phyloP scores from a whole-genome alignment of 2,113 vertebrate genomes.

The Limnothrissa miodon region DNA sequence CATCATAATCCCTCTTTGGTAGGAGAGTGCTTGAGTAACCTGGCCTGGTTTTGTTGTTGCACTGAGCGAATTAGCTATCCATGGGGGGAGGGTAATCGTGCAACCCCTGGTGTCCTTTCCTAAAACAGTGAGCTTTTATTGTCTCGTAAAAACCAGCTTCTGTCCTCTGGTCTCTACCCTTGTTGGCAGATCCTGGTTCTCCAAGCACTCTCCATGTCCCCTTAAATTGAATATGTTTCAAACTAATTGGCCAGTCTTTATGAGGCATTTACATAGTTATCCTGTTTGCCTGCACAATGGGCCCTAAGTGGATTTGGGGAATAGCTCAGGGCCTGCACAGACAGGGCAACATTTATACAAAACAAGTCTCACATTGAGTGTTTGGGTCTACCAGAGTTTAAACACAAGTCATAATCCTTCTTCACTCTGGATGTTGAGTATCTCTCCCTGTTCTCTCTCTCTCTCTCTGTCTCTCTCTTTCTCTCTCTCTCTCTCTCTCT shows the following conservation, averaged over 20 bases:
- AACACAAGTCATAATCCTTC: too few species aligned
- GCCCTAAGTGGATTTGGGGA: neutral
- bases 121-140: conserved; percentile 10
- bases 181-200: neutral
- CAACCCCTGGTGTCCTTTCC: neutral
- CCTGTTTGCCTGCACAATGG: conserved; percentile 7
- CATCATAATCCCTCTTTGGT: neutral
- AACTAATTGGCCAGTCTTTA: neutral
- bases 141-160: neutral
- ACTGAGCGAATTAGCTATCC: neutral
- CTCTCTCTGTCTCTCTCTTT: neutral
- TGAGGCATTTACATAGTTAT: neutral
- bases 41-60: neutral
- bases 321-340: neutral
- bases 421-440: too few species aligned
- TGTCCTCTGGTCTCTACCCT: neutral
- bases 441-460: neutral
- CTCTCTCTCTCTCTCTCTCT: neutral
- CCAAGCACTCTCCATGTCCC: neutral
- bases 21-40: neutral
- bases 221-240: neutral
- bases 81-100: neutral
- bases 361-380: neutral
- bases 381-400: neutral
- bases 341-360: neutral